phyloP scores from a whole-genome alignment of 2,113 vertebrate species.

The Ivindomyrus marchei region DNA sequence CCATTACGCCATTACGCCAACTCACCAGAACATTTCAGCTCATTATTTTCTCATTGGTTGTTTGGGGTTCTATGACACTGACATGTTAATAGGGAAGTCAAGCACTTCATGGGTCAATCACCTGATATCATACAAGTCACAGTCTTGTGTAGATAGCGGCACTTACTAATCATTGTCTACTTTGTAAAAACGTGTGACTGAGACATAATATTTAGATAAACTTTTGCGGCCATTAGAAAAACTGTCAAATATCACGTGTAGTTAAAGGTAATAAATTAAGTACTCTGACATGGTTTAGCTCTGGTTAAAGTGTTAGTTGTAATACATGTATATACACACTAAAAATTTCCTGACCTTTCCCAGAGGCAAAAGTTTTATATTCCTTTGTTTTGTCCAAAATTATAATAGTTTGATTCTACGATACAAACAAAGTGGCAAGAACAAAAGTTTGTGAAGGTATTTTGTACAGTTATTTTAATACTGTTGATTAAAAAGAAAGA shows the following conservation, averaged over 20 bases:
- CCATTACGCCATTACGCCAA: neutral
- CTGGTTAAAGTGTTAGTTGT: neutral
- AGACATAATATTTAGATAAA: slow-evolving; percentile 14
- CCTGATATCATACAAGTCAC: neutral
- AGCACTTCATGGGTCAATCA: slow-evolving; percentile 4
- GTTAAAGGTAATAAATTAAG: neutral
- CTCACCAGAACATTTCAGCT: neutral
- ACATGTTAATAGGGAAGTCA: neutral
- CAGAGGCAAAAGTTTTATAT: neutral
- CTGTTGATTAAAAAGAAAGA: neutral
- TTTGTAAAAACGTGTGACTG: neutral
- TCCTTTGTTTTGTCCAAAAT: slow-evolving; percentile 3
- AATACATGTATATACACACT: neutral
- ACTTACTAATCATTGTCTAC: neutral
- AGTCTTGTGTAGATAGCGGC: neutral
- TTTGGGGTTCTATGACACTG: neutral
- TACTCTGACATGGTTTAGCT: neutral
- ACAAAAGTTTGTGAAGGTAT: neutral
- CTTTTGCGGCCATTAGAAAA: neutral
- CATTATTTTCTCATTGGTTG: neutral
- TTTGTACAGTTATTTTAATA: neutral
- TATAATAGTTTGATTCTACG: neutral
- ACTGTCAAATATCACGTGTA: neutral
- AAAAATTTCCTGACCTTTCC: neutral
- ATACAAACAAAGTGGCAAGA: neutral